Conservation (phyloP, 1,140 invertebrate species). For the Lepidurus couesii region DNA sequence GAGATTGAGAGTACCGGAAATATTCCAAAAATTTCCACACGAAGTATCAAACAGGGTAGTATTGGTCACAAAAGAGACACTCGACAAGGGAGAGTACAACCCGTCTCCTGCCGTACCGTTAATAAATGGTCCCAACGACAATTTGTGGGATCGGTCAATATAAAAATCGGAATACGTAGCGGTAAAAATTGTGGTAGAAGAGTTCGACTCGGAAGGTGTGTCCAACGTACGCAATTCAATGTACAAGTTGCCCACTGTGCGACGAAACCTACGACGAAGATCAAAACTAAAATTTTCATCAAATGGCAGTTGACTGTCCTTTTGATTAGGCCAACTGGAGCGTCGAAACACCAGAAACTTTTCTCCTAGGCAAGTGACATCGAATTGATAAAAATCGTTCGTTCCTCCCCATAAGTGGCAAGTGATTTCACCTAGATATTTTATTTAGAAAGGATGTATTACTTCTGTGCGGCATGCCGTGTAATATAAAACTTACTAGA, state of each 20-base stretch:
- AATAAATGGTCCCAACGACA: not conserved
- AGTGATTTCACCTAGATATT: not conserved
- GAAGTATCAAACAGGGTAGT: not conserved
- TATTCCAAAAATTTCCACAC: not conserved
- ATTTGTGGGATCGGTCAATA: not conserved
- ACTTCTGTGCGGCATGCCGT: not conserved
- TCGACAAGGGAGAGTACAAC: not conserved
- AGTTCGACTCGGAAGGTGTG: not conserved
- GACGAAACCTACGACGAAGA: not conserved
- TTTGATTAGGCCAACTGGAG: not conserved
- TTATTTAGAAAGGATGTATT: not conserved
- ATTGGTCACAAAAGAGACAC: not conserved
- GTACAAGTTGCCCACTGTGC: not conserved
- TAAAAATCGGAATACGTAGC: not conserved
- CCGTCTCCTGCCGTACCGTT: not conserved
- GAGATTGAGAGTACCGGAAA: not conserved
- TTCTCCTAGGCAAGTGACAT: not conserved
- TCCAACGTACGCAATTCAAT: not conserved
- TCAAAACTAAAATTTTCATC: not conserved
- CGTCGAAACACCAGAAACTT: not conserved
- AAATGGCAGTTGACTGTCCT: not conserved
- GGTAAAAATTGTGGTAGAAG: not conserved
- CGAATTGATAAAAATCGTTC: not conserved
- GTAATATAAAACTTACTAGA: not conserved
- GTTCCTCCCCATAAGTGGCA: not conserved